Conservation (phyloP, 2,797 vertebrate species). For the Etheostoma perlongum region DNA sequence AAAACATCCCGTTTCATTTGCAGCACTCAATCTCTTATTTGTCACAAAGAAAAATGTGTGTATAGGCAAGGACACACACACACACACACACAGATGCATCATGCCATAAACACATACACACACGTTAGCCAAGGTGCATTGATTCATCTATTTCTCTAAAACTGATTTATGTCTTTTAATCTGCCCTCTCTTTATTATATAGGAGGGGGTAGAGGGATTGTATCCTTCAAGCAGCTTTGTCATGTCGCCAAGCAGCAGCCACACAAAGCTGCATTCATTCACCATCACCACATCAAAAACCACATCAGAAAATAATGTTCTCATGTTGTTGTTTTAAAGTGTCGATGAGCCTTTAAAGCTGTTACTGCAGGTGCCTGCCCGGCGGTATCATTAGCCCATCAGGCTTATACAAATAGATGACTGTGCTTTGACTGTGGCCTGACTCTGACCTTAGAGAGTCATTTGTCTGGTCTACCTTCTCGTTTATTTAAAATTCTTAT, state of each 20-base stretch:
- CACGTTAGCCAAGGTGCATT: constrained; percentile 27
- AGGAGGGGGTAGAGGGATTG: constrained; percentile 7
- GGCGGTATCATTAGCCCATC: constrained; percentile 17
- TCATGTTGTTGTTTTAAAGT: constrained; percentile 26
- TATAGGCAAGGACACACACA: background rate
- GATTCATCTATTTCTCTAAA: constrained; percentile 57
- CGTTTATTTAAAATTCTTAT: constrained; percentile 25
- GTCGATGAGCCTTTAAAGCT: constrained; percentile 30
- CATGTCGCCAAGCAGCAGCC: constrained; percentile 50
- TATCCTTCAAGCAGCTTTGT: constrained; percentile 36
- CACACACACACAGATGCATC: constrained; percentile 20
- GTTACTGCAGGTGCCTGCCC: constrained; percentile 24
- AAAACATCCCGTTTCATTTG: constrained; percentile 66
- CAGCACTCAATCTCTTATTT: constrained; percentile 56
- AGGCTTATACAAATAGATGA: constrained; percentile 34
- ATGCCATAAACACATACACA: constrained; percentile 31
- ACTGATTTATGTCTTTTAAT: constrained; percentile 72
- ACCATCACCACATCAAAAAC: constrained; percentile 24
- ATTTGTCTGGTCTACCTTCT: constrained; percentile 1
- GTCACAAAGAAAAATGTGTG: constrained; percentile 49
- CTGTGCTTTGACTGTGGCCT: constrained; percentile 29
- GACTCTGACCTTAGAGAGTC: constrained; percentile 49
- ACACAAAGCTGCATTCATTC: constrained; percentile 20
- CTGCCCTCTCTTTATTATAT: constrained; percentile 45
- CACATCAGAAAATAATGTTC: constrained; percentile 33